Base-by-base conservation (phyloP, 2,888 invertebrate species). In the Drosophila setosimentum region DNA sequence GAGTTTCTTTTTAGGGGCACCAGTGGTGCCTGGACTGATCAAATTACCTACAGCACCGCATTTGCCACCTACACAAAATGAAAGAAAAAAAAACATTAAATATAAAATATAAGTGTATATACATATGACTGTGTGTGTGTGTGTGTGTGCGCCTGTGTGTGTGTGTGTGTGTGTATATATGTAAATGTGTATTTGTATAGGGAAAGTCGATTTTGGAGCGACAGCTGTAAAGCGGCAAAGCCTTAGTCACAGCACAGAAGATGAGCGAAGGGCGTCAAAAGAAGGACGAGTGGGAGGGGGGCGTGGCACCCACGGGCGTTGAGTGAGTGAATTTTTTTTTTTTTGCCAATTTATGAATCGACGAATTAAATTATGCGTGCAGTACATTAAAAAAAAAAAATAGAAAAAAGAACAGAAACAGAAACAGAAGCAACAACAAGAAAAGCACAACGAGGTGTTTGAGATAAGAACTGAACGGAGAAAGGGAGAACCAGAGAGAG, bases 351-450 rank as follows among this genome's bases (percentile, higher is more conserved):
- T 89, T 86, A 78, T 80, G 80, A 91, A 84, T 82, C 86, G 82
- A 79, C 74, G 79, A 89, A 91, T 89, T 88, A 90, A 89, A 89
- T 89, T 91, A 90, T 81, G 82, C 86, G 88, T 85, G 79, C 77
- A 83, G 76, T 75, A 78, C 78, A 90, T 90, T 90, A 83, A 71
- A 71, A 73, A 62, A 63, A 58, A 58, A 35, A 13, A 13, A 40
- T 4, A 49, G 48, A 54, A 49, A 13, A 59, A 57, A 42, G 69
- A 27, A 16, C 16, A 35, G 49, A 45, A 67, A 55, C 51, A 69
- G 57, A 55, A 54, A 50, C 8, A 53, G 62, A 45, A 69, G 29
- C 45, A 62, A 49, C 21, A 57, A 42, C n/a, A 61, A 18, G 40
- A 50, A 13, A 27, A 49, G 35, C 32, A 55, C 42, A 48, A 24